Conservation (phyloP, 1,140 invertebrate species). For the Drosophila ambigua region DNA sequence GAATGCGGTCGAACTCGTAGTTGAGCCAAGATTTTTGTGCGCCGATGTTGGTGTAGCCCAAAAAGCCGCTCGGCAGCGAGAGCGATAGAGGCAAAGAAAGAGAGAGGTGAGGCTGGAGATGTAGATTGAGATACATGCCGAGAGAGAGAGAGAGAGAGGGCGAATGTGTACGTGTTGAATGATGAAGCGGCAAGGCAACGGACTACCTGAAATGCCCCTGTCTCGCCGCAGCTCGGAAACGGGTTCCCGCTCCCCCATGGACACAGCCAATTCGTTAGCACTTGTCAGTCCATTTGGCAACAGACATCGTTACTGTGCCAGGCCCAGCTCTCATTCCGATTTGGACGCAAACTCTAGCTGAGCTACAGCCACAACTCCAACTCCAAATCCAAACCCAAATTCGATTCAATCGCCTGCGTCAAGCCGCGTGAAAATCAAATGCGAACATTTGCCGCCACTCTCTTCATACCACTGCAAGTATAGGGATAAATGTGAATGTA, state of each 20-base stretch:
- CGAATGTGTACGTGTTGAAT: slow-evolving; percentile 32
- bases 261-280: slow-evolving; percentile 46
- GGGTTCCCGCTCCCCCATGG: slow-evolving; percentile 43
- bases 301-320: slow-evolving; percentile 41
- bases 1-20: slow-evolving; percentile 79
- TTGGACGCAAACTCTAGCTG: slow-evolving; percentile 6
- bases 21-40: slow-evolving; percentile 61
- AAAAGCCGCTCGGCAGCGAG: slow-evolving; percentile 17
- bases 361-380: slow-evolving; percentile 14
- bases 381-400: slow-evolving; percentile 35
- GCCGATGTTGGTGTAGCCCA: slow-evolving; percentile 29
- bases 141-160: neutral
- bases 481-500: too few species aligned
- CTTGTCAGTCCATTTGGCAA: slow-evolving; percentile 32
- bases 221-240: slow-evolving; percentile 20
- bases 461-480: too few species aligned
- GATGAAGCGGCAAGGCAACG: slow-evolving; percentile 15
- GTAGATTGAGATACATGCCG: too few species aligned
- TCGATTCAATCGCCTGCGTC: neutral
- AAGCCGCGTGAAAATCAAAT: too few species aligned
- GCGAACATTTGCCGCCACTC: neutral
- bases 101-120: neutral
- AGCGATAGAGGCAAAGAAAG: neutral
- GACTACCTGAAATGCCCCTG: neutral
- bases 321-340: slow-evolving; percentile 14